Evolutionary conservation across 1,140 invertebrate genomes (phyloP), one percentile per base, ranked within the genome.

Genomic region (Eueides isabella): DNA sequence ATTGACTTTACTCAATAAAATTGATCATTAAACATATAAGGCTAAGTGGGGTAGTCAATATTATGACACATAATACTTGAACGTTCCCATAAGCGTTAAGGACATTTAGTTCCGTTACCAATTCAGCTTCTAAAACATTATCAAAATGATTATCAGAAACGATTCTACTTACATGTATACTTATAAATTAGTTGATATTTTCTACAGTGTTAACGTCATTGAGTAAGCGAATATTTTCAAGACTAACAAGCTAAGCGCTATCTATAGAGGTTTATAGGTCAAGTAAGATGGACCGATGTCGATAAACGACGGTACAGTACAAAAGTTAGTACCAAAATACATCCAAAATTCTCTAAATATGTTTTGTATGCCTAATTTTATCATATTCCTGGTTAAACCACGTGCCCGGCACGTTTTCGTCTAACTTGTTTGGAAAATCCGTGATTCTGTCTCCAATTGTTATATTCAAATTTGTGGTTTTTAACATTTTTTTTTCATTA

Each of bases 291-390:
- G 89, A 90, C 88, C 75, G 78, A 72, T 85, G 85, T 88, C 88
- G 80, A 80, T 83, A 80, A 76, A 77, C 87, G 85, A 88, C 88
- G 75, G 79, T 75, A 83, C 76, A 88, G 84, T 91, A 91, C 87
- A 91, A 91, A 90, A 91, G 72, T 85, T 80, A 87, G 87, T 91
- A 91, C 89, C 88, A 90, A 91, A 91, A 91, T 90, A 90, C 82
- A 87, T 88, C 83, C 84, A 83, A 85, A 84, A 79, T 65, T 68
- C 74, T 72, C 30, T 74, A 68, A 55, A 48, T 68, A 63, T 63
- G 55, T 73, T 68, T 29, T 41, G 38, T 74, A 67, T 64, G 35
- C 19, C 33, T 70, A 63, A 70, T 41, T 23, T 63, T 64, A 65
- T 74, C 67, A 61, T 38, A 68, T 69, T 74, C 16, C 16, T 65